Evolutionary conservation across 2,797 vertebrate genomes (phyloP).

Genomic region (Myotis planiceps): DNA sequence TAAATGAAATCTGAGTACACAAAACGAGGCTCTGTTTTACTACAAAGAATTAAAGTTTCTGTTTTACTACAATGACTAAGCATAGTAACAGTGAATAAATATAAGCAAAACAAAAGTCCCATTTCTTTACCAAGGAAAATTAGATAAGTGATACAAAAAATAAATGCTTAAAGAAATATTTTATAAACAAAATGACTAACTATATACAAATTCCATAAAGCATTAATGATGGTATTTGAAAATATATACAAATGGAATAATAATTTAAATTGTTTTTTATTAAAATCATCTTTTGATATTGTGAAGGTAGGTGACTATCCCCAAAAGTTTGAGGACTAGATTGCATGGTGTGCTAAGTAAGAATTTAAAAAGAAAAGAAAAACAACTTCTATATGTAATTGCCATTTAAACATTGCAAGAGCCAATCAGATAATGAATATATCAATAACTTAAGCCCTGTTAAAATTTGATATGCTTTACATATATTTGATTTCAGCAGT

Average conservation of each 20-base stretch:
- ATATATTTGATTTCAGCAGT: background rate
- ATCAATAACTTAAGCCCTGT: background rate
- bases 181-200: background rate
- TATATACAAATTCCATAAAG: background rate
- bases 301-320: background rate
- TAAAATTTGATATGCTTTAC: background rate
- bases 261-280: background rate
- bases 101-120: background rate
- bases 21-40: background rate
- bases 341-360: background rate
- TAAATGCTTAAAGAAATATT: background rate
- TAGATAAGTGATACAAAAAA: background rate
- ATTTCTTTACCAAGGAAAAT: background rate
- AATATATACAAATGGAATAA: background rate
- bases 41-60: background rate
- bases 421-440: background rate
- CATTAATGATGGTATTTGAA: background rate
- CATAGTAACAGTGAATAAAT: background rate
- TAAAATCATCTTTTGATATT: background rate
- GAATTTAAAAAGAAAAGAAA: background rate
- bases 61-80: background rate
- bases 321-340: background rate
- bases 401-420: background rate
- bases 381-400: background rate
- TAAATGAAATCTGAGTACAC: background rate